A percentile compares a stretch with the other conserved stretches of the same genome.
Conservation (phyloP, 1,140 invertebrate species). For the Elysia chlorotica region DNA sequence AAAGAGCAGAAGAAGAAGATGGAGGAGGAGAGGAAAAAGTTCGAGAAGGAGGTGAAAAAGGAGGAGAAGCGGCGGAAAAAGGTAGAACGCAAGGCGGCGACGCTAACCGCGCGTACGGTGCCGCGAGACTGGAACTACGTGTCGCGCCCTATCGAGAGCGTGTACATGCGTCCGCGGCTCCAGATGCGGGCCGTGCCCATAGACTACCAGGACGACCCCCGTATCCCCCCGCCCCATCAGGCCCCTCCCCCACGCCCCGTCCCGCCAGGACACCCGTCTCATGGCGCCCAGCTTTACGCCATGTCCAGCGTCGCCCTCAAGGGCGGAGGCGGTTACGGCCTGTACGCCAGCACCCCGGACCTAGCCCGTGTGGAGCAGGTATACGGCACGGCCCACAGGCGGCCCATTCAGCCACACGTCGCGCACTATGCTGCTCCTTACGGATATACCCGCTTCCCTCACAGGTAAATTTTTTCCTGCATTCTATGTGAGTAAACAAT, state of each 20-base stretch:
- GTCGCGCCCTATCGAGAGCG: slow-evolving; percentile 35
- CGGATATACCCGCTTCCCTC: too few species aligned
- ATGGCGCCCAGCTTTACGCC: too few species aligned
- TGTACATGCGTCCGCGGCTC: slow-evolving; percentile 37
- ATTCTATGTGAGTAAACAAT: too few species aligned
- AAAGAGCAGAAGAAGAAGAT: slow-evolving; percentile 40
- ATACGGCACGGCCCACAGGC: slow-evolving; percentile 38
- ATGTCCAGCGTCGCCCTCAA: not conserved
- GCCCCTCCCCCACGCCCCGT: slow-evolving; percentile 21
- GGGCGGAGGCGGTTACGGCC: not conserved
- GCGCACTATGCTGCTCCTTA: not conserved
- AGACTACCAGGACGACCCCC: slow-evolving; percentile 42
- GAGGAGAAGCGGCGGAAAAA: slow-evolving; percentile 32
- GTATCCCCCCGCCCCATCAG: slow-evolving; percentile 14
- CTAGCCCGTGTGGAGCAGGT: slow-evolving; percentile 43
- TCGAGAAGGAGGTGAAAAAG: slow-evolving; percentile 48
- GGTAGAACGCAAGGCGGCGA: slow-evolving; percentile 26
- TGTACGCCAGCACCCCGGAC: slow-evolving; percentile 48
- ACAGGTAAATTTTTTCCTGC: too few species aligned
- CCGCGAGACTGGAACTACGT: slow-evolving; percentile 44
- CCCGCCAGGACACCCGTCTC: too few species aligned
- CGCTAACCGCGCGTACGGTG: slow-evolving; percentile 25
- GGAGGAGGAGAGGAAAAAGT: slow-evolving; percentile 42
- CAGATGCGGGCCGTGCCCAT: slow-evolving; percentile 49
- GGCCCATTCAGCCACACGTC: not conserved